Conservation (phyloP, 2,797 vertebrate species). For the Pseudomugil tenellus region DNA sequence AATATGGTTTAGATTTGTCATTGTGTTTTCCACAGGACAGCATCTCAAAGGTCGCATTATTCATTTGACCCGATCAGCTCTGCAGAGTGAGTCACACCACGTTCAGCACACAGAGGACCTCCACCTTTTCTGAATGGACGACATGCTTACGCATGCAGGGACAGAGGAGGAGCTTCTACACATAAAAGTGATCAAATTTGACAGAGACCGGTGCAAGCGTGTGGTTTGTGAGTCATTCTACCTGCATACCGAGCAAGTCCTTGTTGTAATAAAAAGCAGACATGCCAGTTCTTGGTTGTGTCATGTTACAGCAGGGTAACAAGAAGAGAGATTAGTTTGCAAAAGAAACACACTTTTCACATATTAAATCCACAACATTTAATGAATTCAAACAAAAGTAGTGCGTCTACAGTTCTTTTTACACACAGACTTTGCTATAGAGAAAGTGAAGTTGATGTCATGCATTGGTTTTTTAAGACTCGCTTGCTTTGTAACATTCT, state of each 20-base stretch:
- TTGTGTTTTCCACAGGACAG: slow-evolving; percentile 37
- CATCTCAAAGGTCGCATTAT: slow-evolving; percentile 63
- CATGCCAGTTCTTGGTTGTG: slow-evolving; percentile 43
- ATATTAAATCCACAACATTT: not conserved
- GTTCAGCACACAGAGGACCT: slow-evolving; percentile 34
- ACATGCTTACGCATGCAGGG: slow-evolving; percentile 34
- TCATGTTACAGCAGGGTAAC: slow-evolving; percentile 38
- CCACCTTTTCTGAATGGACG: slow-evolving; percentile 50
- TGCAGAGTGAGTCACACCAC: slow-evolving; percentile 61
- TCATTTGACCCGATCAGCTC: slow-evolving; percentile 53
- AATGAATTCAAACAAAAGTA: not conserved
- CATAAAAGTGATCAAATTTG: slow-evolving; percentile 39
- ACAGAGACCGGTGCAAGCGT: slow-evolving; percentile 30
- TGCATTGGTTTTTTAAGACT: not conserved
- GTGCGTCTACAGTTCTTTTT: not conserved
- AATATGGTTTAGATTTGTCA: slow-evolving; percentile 27
- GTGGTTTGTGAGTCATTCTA: slow-evolving; percentile 55
- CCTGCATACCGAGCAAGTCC: slow-evolving; percentile 32
- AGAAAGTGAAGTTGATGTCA: not conserved
- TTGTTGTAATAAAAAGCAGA: slow-evolving; percentile 56
- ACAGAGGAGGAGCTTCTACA: slow-evolving; percentile 5
- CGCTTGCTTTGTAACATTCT: too few relatives aligned
- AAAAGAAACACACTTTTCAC: not conserved
- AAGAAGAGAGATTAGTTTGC: slow-evolving; percentile 25
- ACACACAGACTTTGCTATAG: too few relatives aligned